A percentile compares a stretch with the other conserved stretches of the same genome.
phyloP scores from a whole-genome alignment of 2,113 vertebrate genomes.

The Zingel zingel region DNA sequence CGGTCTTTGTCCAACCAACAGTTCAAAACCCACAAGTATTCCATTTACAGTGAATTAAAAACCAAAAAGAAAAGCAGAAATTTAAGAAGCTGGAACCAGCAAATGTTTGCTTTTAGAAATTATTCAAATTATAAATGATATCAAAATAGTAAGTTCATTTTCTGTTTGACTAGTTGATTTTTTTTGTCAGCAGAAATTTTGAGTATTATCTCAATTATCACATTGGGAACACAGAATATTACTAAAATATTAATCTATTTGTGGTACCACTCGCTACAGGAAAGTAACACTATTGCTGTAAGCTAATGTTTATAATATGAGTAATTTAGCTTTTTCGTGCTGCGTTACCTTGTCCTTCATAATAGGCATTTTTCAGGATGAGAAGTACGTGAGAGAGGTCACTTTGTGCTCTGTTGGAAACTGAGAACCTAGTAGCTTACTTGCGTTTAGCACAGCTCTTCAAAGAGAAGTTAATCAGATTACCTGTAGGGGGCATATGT shows the following conservation, averaged over 20 bases:
- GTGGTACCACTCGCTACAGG: neutral
- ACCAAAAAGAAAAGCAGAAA: neutral
- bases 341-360: neutral
- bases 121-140: too few relatives aligned
- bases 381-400: conserved; percentile 1
- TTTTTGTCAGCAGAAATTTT: neutral
- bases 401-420: conserved; percentile 15
- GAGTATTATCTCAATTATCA: neutral
- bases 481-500: conserved; percentile 69
- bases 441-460: neutral
- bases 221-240: neutral
- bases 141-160: neutral
- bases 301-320: neutral
- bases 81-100: neutral
- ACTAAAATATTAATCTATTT: neutral
- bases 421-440: conserved; percentile 2
- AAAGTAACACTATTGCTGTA: neutral
- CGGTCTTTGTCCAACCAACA: neutral
- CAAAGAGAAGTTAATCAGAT: conserved; percentile 30
- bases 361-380: neutral
- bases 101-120: neutral
- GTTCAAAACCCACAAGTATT: neutral
- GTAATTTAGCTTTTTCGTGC: neutral
- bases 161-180: neutral
- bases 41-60: neutral